These are phyloP conservation scores for Odontophorus gujanensis DNA, from an alignment of 2,113 vertebrate species.

Conservation along the genomic window DNA sequence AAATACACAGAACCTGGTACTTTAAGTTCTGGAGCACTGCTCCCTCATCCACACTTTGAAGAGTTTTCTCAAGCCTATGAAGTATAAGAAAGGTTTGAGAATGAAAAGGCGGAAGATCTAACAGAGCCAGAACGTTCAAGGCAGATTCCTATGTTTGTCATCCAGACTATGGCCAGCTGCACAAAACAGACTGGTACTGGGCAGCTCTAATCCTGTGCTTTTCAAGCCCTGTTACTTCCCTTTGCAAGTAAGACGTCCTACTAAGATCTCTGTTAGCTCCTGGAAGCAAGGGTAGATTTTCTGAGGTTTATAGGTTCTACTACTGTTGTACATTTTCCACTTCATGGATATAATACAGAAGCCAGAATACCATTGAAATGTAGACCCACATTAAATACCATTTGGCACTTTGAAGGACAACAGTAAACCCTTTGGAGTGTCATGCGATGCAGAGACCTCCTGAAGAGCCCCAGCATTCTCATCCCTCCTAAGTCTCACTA, in stretches of 20 bases:
- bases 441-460: background rate
- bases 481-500: background rate
- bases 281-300: background rate
- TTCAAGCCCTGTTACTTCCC: background rate
- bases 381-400: background rate
- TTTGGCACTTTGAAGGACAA: accelerated
- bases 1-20: conserved; percentile 17
- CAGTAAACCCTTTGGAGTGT: background rate
- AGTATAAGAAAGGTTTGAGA: background rate
- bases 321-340: background rate
- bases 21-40: background rate
- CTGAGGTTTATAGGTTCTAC: background rate
- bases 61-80: background rate
- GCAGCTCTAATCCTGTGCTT: background rate
- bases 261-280: background rate
- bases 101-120: background rate
- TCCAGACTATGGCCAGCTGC: background rate
- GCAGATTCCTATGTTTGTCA: background rate
- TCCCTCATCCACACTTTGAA: background rate
- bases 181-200: background rate
- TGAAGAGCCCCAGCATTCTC: background rate
- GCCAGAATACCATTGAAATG: background rate
- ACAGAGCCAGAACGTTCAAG: background rate
- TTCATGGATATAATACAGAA: background rate
- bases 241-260: background rate